Percentiles rank a stretch among this genome's conserved stretches.
These are phyloP conservation scores for Gasteruption jaculator DNA, from an alignment of 2,888 invertebrate species.

Conservation along the genomic window DNA sequence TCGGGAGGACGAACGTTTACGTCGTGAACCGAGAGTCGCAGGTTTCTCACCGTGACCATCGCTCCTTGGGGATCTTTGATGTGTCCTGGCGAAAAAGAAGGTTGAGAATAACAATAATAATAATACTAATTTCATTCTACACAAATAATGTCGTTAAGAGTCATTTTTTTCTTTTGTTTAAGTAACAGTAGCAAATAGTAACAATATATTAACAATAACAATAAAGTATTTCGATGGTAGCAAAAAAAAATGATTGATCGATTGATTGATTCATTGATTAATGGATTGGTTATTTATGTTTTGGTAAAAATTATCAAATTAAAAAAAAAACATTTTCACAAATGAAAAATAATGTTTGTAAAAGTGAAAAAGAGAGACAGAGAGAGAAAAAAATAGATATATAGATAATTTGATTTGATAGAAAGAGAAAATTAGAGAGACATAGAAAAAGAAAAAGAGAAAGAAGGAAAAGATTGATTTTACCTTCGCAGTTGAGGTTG, in stretches of 20 bases:
- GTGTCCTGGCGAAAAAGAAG: no score
- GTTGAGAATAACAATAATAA: constrained; percentile 10
- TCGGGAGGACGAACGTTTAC: constrained; percentile 78
- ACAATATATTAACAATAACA: no score
- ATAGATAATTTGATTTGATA: background rate
- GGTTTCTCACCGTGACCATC: constrained; percentile 67
- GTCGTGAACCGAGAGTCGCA: constrained; percentile 77
- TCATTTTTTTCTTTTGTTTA: no score
- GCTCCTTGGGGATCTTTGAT: constrained; percentile 80
- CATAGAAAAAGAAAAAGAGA: background rate
- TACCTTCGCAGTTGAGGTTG: constrained; percentile 70
- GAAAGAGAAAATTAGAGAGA: background rate
- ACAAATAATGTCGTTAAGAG: no score
- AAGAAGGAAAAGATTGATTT: constrained; percentile 26
- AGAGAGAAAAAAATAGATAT: background rate
- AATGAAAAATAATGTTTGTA: background rate
- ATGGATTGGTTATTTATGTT: no score
- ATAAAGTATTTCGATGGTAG: no score
- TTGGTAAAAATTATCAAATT: no score
- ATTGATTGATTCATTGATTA: no score
- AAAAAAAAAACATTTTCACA: background rate
- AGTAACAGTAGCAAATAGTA: no score
- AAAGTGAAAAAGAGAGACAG: background rate
- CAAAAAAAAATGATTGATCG: no score
- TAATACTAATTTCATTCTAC: constrained; percentile 6